Conservation (phyloP, 2,113 vertebrate species). For the Lepisosteus oculatus region DNA sequence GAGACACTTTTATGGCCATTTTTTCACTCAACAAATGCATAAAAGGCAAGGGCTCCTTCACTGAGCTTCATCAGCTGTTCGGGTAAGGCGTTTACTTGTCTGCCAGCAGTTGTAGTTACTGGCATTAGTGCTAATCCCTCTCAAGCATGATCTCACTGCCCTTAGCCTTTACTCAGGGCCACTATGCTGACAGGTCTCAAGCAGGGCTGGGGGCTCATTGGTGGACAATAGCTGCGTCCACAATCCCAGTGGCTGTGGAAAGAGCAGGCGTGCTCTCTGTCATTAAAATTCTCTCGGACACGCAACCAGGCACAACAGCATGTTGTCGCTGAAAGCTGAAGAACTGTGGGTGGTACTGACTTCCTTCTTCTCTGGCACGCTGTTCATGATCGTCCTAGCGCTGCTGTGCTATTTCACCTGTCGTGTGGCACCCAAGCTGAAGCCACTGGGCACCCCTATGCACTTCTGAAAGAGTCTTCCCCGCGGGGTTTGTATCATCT, state of each 20-base stretch:
- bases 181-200: not conserved
- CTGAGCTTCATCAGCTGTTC: not conserved
- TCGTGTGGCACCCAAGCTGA: slow-evolving; percentile 52
- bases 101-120: not conserved
- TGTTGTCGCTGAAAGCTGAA: slow-evolving; percentile 35
- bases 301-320: slow-evolving; percentile 16
- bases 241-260: slow-evolving; percentile 25
- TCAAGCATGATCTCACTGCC: not conserved
- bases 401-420: slow-evolving; percentile 67
- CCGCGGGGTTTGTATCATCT: not conserved
- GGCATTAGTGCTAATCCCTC: not conserved
- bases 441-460: slow-evolving; percentile 52
- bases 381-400: slow-evolving; percentile 48
- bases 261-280: not conserved
- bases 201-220: not conserved
- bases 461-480: slow-evolving; percentile 40
- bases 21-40: not conserved
- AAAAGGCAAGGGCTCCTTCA: not conserved
- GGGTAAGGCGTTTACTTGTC: not conserved
- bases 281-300: not conserved
- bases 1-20: not conserved
- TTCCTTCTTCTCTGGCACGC: slow-evolving; percentile 31
- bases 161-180: not conserved
- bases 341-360: slow-evolving; percentile 42
- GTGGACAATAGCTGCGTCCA: slow-evolving; percentile 29